phyloP scores from a whole-genome alignment of 2,888 invertebrate species.

The Hypena proboscidalis region DNA sequence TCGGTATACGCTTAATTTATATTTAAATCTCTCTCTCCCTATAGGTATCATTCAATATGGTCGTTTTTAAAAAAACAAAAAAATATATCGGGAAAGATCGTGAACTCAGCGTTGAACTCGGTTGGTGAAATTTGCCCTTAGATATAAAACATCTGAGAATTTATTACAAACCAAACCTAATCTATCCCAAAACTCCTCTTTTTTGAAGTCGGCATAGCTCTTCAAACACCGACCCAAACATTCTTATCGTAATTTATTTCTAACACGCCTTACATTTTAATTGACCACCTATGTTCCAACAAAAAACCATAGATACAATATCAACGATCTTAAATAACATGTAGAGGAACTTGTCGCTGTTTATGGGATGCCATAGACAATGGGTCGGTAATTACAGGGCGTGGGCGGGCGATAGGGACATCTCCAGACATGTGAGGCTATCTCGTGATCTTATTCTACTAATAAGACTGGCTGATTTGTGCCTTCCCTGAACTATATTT shows the following conservation, averaged over 20 bases:
- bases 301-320: slow-evolving; percentile 26
- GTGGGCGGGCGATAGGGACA: slow-evolving; percentile 38
- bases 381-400: slow-evolving; percentile 49
- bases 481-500: slow-evolving; percentile 21
- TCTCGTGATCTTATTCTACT: slow-evolving; percentile 58
- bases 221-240: too few relatives aligned
- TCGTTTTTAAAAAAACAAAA: too few relatives aligned
- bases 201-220: too few relatives aligned
- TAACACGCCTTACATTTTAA: slow-evolving; percentile 5
- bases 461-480: slow-evolving; percentile 59
- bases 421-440: slow-evolving; percentile 49
- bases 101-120: too few relatives aligned
- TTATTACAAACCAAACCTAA: too few relatives aligned
- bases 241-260: slow-evolving; percentile 1
- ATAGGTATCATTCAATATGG: too few relatives aligned
- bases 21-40: too few relatives aligned
- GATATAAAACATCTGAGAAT: too few relatives aligned
- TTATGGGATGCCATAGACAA: slow-evolving; percentile 53
- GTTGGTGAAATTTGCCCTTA: too few relatives aligned
- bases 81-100: too few relatives aligned
- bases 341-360: slow-evolving; percentile 31
- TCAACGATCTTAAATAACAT: slow-evolving; percentile 41
- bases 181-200: too few relatives aligned
- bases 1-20: too few relatives aligned
- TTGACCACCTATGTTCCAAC: slow-evolving; percentile 3